phyloP scores from a whole-genome alignment of 2,113 vertebrate genomes.

The Gopherus evgoodei region DNA sequence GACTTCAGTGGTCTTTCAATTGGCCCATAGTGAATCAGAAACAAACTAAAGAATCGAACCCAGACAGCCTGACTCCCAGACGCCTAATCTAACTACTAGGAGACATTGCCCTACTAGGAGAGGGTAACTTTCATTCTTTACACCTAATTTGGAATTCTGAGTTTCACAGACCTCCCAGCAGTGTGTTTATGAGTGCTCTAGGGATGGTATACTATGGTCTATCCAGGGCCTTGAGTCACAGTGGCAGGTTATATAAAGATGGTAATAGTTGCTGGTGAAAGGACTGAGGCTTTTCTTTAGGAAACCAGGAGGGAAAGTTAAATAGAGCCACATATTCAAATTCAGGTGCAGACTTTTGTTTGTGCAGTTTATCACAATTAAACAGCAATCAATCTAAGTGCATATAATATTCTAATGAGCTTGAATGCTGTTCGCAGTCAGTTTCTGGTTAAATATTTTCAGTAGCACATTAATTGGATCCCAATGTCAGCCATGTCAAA shows the following conservation, averaged over 20 bases:
- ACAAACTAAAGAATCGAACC: not conserved
- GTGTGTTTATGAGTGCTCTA: not conserved
- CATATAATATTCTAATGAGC: conserved; percentile 2
- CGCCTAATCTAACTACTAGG: not conserved
- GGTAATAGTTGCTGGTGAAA: not conserved
- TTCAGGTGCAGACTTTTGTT: not conserved
- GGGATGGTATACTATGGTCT: not conserved
- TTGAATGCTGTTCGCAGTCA: not conserved
- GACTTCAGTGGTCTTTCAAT: not conserved
- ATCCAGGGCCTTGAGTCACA: not conserved
- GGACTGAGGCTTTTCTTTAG: not conserved
- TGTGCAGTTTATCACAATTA: not conserved
- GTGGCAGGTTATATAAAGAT: not conserved
- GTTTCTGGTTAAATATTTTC: conserved; percentile 5
- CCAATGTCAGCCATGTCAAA: conserved; percentile 1
- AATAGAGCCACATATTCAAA: conserved; percentile 2
- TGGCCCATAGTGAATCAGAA: not conserved
- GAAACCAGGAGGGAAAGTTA: conserved; percentile 18
- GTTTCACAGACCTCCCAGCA: not conserved
- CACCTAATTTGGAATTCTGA: not conserved
- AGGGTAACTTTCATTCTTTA: not conserved
- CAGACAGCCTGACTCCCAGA: not conserved
- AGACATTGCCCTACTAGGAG: not conserved
- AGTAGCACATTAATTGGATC: conserved; percentile 36
- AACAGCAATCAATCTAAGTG: conserved; percentile 17